These are phyloP conservation scores for Onychostruthus taczanowskii DNA, from an alignment of 2,113 vertebrate genomes.

Conservation along the genomic window DNA sequence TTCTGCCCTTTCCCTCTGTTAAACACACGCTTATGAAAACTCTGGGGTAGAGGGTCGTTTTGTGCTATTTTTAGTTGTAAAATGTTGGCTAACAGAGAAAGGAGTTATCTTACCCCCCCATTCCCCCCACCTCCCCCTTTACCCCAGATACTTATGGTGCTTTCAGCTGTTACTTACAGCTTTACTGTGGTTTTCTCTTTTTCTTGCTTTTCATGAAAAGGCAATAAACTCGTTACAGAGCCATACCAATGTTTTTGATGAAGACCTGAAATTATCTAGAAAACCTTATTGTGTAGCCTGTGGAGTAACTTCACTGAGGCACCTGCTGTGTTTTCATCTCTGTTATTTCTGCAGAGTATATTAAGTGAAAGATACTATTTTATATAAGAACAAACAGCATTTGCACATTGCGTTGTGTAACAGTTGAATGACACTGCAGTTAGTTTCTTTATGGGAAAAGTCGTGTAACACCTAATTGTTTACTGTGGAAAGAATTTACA, in stretches of 20 bases:
- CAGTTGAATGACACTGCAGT: not conserved
- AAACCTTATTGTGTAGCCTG: not conserved
- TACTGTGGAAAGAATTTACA: not conserved
- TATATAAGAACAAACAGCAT: not conserved
- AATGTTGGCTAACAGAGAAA: not conserved
- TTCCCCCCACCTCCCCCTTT: not conserved
- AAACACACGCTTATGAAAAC: not conserved
- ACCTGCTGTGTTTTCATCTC: not conserved
- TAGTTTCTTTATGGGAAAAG: not conserved
- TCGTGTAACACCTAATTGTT: not conserved
- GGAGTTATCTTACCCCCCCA: not conserved
- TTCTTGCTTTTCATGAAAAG: not conserved
- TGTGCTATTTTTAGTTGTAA: not conserved
- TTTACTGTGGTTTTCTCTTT: not conserved
- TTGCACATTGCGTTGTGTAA: not conserved
- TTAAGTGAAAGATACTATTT: not conserved
- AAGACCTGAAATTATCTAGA: not conserved
- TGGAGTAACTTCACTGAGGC: not conserved
- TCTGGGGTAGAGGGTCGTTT: not conserved
- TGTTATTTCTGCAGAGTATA: not conserved
- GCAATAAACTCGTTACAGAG: fast-evolving
- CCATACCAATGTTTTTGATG: not conserved
- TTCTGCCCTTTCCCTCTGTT: not conserved
- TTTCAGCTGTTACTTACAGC: not conserved
- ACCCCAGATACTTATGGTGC: fast-evolving